These are phyloP conservation scores for Stomorhina lunata DNA, from an alignment of 2,888 invertebrate species.

Conservation along the genomic window DNA sequence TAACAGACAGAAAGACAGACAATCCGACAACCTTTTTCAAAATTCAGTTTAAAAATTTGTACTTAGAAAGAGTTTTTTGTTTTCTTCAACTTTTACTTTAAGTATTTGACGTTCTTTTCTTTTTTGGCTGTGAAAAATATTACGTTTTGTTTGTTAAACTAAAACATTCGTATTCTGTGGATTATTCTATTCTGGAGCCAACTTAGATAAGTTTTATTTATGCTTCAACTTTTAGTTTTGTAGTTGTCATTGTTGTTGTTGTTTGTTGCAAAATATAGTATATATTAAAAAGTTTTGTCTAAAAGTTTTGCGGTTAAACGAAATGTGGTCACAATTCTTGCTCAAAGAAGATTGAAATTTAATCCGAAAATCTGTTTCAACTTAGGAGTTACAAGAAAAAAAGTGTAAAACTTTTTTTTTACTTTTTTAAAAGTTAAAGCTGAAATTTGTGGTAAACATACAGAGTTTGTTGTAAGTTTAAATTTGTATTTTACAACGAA, in stretches of 20 bases:
- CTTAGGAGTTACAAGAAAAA: constrained; percentile 1
- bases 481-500: not conserved
- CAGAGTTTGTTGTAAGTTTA: not conserved
- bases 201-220: constrained; percentile 17
- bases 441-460: not conserved
- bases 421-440: constrained; percentile 25
- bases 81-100: constrained; percentile 24
- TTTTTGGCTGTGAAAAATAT: constrained; percentile 10
- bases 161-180: not conserved
- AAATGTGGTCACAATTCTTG: constrained; percentile 55
- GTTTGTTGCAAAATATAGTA: not conserved
- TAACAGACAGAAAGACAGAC: not conserved
- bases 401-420: constrained; percentile 1
- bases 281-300: constrained; percentile 50
- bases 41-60: not conserved
- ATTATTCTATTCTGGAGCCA: not conserved
- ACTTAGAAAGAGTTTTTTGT: constrained; percentile 24
- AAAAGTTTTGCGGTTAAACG: constrained; percentile 61
- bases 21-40: not conserved
- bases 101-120: constrained; percentile 11
- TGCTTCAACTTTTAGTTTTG: not conserved
- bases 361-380: constrained; percentile 41
- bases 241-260: not conserved
- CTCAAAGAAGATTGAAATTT: constrained; percentile 48
- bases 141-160: constrained; percentile 31